phyloP scores from a whole-genome alignment of 2,888 invertebrate genomes.

The Nomada goodeniana region DNA sequence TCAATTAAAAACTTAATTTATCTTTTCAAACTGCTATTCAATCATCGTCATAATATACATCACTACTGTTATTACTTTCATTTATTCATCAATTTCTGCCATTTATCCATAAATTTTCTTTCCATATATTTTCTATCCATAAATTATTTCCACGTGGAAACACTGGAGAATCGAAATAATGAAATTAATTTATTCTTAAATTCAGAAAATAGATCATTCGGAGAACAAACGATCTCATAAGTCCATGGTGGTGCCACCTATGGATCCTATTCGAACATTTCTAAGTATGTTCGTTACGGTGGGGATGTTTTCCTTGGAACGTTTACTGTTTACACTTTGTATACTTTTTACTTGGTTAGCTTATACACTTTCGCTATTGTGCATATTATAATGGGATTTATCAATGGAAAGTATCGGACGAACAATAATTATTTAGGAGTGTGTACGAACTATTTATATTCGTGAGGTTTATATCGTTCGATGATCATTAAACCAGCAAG shows the following conservation, averaged over 20 bases:
- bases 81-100: too few relatives aligned
- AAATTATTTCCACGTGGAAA: too few relatives aligned
- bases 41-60: too few relatives aligned
- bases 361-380: slow-evolving; percentile 26
- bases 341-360: slow-evolving; percentile 41
- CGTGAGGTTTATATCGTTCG: slow-evolving; percentile 23
- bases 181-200: too few relatives aligned
- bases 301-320: slow-evolving; percentile 15
- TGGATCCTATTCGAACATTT: neutral
- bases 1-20: too few relatives aligned
- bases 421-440: neutral
- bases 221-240: neutral
- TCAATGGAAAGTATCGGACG: neutral
- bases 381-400: slow-evolving; percentile 9
- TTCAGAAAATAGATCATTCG: too few relatives aligned
- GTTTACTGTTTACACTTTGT: too few relatives aligned
- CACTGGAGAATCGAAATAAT: too few relatives aligned
- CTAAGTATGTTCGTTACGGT: neutral
- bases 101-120: too few relatives aligned
- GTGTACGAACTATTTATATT: neutral
- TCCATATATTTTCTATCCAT: too few relatives aligned
- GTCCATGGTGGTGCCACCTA: slow-evolving; percentile 30
- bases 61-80: too few relatives aligned
- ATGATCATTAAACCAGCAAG: slow-evolving; percentile 15
- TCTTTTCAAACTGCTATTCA: too few relatives aligned